A percentile compares a stretch with the other conserved stretches of the same genome.
Evolutionary conservation across 2,888 invertebrate genomes (phyloP).

Genomic region (Andrena chrysosceles): DNA sequence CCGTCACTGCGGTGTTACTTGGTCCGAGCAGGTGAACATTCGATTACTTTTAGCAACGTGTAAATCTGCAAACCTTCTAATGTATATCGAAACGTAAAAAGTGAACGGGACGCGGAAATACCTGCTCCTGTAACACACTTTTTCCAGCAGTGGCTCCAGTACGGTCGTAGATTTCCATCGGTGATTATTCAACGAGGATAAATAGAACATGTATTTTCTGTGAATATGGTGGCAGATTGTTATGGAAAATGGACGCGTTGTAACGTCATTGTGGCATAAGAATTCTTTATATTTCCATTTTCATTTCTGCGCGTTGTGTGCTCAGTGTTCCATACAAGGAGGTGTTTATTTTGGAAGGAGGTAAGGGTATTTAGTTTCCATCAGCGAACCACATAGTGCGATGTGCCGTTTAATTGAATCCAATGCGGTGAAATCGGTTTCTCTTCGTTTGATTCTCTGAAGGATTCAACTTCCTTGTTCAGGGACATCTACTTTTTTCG

Average conservation of each 20-base stretch:
- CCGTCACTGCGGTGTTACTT: too few species aligned
- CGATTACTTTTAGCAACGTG: neutral
- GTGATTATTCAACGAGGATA: neutral
- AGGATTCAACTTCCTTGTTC: neutral
- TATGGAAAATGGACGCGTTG: neutral
- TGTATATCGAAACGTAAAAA: neutral
- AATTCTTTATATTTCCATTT: neutral
- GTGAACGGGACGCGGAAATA: neutral
- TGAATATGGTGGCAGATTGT: neutral
- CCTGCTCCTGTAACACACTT: neutral
- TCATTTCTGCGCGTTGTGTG: neutral
- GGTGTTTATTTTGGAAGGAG: neutral
- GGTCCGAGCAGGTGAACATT: too few species aligned
- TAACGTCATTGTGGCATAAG: neutral
- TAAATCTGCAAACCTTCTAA: neutral
- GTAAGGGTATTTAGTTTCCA: slow-evolving; percentile 2
- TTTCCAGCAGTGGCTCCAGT: neutral
- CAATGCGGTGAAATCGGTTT: neutral
- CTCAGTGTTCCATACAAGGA: neutral
- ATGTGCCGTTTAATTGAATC: slow-evolving; percentile 13
- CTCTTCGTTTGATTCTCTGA: neutral
- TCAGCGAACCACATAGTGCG: neutral
- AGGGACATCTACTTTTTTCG: neutral
- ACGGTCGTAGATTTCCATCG: neutral
- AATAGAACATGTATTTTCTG: neutral